These are phyloP conservation scores for Ecdyonurus torrentis DNA, from an alignment of 2,888 invertebrate species.

Conservation along the genomic window DNA sequence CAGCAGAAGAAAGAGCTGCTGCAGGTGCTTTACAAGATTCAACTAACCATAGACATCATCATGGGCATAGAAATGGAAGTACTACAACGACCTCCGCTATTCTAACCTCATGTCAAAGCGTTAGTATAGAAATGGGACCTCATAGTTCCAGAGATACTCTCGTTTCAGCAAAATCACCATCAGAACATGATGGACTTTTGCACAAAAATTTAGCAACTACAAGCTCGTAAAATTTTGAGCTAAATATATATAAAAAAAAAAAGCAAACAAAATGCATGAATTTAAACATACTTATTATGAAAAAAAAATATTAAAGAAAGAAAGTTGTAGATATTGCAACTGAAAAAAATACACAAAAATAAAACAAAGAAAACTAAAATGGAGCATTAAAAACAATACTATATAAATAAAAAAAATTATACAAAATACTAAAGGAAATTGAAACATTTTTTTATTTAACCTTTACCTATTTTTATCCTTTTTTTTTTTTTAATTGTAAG, in stretches of 20 bases:
- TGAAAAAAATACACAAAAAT: too few relatives aligned
- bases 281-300: too few relatives aligned
- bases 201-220: not conserved
- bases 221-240: not conserved
- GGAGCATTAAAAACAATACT: not conserved
- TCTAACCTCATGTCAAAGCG: slow-evolving; percentile 13
- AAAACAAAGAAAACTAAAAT: too few relatives aligned
- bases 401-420: not conserved
- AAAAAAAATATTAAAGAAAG: too few relatives aligned
- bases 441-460: not conserved
- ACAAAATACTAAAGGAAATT: not conserved
- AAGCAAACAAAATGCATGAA: too few relatives aligned
- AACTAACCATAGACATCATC: not conserved
- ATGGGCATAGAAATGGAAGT: not conserved
- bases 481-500: too few relatives aligned
- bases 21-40: not conserved
- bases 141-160: slow-evolving; percentile 28
- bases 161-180: slow-evolving; percentile 31
- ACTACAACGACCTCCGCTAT: slow-evolving; percentile 1
- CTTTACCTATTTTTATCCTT: too few relatives aligned
- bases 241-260: not conserved
- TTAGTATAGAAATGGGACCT: slow-evolving; percentile 14
- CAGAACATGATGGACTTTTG: slow-evolving; percentile 39
- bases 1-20: slow-evolving; percentile 1
- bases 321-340: too few relatives aligned